These are phyloP conservation scores for Laticauda laticaudata DNA, from an alignment of 2,113 vertebrate species.

Conservation along the genomic window DNA sequence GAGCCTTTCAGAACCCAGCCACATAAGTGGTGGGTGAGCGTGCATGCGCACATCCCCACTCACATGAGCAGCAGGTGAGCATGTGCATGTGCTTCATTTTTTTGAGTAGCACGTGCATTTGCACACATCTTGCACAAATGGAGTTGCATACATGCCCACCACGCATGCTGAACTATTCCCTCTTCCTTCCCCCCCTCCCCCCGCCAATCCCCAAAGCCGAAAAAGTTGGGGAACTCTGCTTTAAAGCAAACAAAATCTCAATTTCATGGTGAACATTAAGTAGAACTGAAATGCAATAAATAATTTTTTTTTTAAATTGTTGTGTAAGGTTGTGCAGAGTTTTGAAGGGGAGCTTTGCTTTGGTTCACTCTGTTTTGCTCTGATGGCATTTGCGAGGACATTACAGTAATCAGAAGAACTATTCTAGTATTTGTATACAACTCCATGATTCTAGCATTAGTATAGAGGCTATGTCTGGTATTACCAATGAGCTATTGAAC, in stretches of 20 bases:
- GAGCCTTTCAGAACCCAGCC: neutral
- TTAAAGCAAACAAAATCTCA: neutral
- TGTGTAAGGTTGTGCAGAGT: neutral
- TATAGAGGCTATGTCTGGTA: neutral
- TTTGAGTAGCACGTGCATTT: rapidly evolving
- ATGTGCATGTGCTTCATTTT: too few relatives aligned
- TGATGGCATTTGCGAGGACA: neutral
- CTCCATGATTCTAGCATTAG: neutral
- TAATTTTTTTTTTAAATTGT: neutral
- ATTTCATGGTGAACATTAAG: neutral
- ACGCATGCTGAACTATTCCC: neutral
- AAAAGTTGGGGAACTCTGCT: neutral
- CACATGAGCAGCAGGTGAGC: too few relatives aligned
- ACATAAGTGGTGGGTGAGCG: too few relatives aligned
- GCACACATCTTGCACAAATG: neutral
- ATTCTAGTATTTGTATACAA: neutral
- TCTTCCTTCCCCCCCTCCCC: too few relatives aligned
- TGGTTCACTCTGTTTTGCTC: neutral
- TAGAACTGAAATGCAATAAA: neutral
- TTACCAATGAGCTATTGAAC: neutral
- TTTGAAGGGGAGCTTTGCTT: neutral
- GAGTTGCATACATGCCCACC: neutral
- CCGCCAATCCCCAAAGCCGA: neutral
- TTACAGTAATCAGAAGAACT: neutral
- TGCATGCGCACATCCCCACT: too few relatives aligned